These are phyloP conservation scores for Pseudorhiza aurosa DNA, from an alignment of 30 jellyfish, hydroid and myxozoan species.

Conservation along the genomic window DNA sequence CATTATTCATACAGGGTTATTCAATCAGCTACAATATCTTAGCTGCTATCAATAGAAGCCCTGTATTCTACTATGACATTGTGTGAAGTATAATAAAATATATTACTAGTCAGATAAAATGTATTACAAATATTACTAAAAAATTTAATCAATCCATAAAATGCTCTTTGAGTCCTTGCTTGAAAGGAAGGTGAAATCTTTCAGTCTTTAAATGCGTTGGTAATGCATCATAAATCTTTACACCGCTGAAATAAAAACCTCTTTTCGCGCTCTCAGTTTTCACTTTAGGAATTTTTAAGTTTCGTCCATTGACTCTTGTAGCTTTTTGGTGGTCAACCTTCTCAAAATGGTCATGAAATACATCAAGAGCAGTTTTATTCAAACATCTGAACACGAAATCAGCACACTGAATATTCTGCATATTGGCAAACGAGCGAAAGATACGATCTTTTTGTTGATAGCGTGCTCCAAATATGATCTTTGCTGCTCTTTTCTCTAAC, in stretches of 20 bases:
- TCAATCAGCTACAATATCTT: no score
- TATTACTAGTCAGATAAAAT: no score
- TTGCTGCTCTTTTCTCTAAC: conserved; percentile 48
- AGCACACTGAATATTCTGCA: conserved; percentile 62
- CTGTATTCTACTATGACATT: no score
- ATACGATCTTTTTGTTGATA: conserved; percentile 35
- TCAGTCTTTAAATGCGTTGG: conserved; percentile 53
- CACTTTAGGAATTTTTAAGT: conserved; percentile 43
- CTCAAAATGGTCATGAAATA: conserved; percentile 44
- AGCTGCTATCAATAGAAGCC: no score
- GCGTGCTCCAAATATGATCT: conserved; percentile 51
- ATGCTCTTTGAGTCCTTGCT: conserved; percentile 48
- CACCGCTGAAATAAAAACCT: conserved; percentile 37
- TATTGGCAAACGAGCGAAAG: conserved; percentile 66
- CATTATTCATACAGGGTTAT: no score
- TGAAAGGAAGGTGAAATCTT: conserved; percentile 27
- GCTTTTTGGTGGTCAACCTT: conserved; percentile 48
- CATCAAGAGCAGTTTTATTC: conserved; percentile 54
- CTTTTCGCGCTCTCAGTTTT: conserved; percentile 55
- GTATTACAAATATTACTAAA: no score
- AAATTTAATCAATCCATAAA: conserved; percentile 58
- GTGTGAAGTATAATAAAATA: no score
- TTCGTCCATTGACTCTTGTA: conserved; percentile 25
- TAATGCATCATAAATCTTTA: conserved; percentile 33
- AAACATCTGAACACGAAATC: conserved; percentile 65